Base-by-base conservation (phyloP, 2,113 vertebrate species). In the Pipa parva region DNA sequence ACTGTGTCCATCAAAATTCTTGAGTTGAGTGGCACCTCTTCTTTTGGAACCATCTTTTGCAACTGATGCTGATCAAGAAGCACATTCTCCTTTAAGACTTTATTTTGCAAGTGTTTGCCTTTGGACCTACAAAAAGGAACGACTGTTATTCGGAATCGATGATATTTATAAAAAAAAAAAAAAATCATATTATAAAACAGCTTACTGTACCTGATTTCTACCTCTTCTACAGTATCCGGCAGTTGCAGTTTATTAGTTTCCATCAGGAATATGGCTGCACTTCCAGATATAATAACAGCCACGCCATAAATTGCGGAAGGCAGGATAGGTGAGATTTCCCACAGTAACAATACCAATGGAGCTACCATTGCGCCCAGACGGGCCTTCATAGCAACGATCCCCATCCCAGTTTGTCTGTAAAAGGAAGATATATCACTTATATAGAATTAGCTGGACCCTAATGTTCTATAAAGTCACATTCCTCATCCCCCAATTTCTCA, bases 351-450 rank as follows among this genome's bases (percentile, higher is more conserved):
- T 7, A 92, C 87, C 77, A 93, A 63, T 0, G 88, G 92, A 17
- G 90, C 90, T 33, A 90, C 79, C 82, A 91, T 91, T 1, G 89
- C 61, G 2, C 92, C 92, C 0, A 83, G 1, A 0, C 89, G 90
- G 1, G 90, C 91, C 76, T 78, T 84, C 81, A 87, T 89, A 21
- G 80, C 82, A 3, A 79, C 86, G 46, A 85, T 77, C 2, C 91
- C 91, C 88, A 92, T 79, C 27, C 89, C 89, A 0, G 78, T 93
- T 79, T 94, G 91, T 74, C 92, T 93, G 79, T 0, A 26, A 20
- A 28, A 54, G 12, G 22, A 31, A 21, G 9, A 20, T 2, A 42
- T 20, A 3, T 2, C 12, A 33, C 25, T 17, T 25, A 42, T 55
- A 18, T 54, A 57, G n/a, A n/a, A n/a, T n/a, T n/a, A n/a, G n/a